A percentile compares a stretch with the other conserved stretches of the same genome.
phyloP scores from a whole-genome alignment of 2,797 vertebrate species.

The Tauraco hartlaubi region DNA sequence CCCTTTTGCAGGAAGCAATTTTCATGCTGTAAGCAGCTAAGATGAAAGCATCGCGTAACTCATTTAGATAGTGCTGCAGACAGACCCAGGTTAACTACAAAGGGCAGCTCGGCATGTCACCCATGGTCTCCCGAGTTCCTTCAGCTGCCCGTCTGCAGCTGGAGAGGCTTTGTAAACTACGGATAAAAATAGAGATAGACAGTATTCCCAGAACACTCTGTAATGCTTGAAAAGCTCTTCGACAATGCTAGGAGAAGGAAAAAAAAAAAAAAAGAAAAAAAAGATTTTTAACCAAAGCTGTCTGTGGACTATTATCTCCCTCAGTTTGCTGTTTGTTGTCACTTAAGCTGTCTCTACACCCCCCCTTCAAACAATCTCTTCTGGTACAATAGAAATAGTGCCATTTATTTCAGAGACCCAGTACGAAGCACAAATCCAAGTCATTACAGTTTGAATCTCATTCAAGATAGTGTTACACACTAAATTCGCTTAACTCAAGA shows the following conservation, averaged over 20 bases:
- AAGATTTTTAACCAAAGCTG: background rate
- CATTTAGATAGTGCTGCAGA: background rate
- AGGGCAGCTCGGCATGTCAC: background rate
- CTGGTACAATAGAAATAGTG: background rate
- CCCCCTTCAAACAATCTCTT: background rate
- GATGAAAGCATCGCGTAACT: conserved; percentile 10
- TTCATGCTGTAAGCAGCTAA: background rate
- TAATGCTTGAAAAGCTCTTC: conserved; percentile 18
- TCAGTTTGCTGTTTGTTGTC: background rate
- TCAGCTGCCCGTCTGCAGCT: conserved; percentile 11
- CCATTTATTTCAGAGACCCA: background rate
- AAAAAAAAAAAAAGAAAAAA: background rate
- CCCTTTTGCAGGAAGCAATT: conserved; percentile 1
- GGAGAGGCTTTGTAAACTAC: background rate
- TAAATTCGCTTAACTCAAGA: background rate
- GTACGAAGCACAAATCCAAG: background rate
- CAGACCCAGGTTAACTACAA: conserved; percentile 31
- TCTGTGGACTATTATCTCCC: background rate
- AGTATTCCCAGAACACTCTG: background rate
- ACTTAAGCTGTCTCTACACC: background rate
- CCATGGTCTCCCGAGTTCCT: background rate
- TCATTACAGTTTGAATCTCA: background rate
- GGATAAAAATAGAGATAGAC: background rate
- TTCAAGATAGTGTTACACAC: background rate
- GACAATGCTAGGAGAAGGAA: background rate